Evolutionary conservation across 2,888 invertebrate genomes (phyloP).

Genomic region (Cantharis rustica): DNA sequence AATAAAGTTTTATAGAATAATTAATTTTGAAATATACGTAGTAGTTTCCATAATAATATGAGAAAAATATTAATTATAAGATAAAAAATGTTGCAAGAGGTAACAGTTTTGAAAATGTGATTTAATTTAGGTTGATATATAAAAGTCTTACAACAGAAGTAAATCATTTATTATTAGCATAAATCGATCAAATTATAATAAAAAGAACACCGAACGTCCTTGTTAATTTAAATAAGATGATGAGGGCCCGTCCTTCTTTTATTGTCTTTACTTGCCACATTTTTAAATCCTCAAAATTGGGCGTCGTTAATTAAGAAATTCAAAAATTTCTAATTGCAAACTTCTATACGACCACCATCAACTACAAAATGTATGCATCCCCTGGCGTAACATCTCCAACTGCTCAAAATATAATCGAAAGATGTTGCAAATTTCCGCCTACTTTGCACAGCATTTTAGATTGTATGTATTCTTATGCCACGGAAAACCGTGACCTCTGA

Average conservation of each 20-base stretch:
- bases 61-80: not conserved
- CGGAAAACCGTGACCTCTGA: slow-evolving; percentile 32
- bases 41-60: not conserved
- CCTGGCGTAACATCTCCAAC: not conserved
- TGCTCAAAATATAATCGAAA: not conserved
- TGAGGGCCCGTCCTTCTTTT: not conserved
- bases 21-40: not conserved
- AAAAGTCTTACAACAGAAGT: not conserved
- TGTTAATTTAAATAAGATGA: not conserved
- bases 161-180: not conserved
- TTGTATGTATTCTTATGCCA: not conserved
- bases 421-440: not conserved
- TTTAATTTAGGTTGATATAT: not conserved
- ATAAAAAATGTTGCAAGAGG: not conserved
- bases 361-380: not conserved
- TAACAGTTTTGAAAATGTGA: not conserved
- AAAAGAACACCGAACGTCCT: not conserved
- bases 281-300: not conserved
- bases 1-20: not conserved
- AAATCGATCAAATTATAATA: not conserved
- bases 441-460: not conserved
- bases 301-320: not conserved
- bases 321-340: not conserved
- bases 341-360: not conserved
- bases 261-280: not conserved